A percentile compares a stretch with the other conserved stretches of the same genome.
Evolutionary conservation across 2,113 vertebrate species (phyloP).

Genomic region (Oplegnathus fasciatus): DNA sequence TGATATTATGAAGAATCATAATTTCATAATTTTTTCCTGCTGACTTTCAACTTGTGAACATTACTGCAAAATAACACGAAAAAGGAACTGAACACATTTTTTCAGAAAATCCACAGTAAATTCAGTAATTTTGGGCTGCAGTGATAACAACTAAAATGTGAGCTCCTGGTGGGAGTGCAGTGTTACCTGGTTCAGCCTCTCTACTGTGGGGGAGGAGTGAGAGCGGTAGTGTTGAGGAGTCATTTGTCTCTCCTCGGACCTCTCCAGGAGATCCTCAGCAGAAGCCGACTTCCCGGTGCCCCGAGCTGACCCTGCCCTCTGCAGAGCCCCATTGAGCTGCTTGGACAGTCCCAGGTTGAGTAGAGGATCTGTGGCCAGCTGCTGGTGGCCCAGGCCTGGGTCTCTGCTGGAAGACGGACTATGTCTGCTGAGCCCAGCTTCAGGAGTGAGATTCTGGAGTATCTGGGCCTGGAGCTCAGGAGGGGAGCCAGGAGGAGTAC

Average conservation of each 20-base stretch:
- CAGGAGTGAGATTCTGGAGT: conserved; percentile 1
- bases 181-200: conserved; percentile 87
- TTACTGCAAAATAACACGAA: background rate
- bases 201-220: conserved; percentile 87
- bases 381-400: background rate
- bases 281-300: conserved; percentile 89
- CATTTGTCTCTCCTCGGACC: conserved; percentile 66
- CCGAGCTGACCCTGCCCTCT: conserved; percentile 50
- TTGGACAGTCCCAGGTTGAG: conserved; percentile 19
- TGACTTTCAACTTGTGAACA: background rate
- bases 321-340: conserved; percentile 69
- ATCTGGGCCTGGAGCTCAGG: conserved; percentile 18
- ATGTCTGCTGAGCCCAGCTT: conserved; percentile 13
- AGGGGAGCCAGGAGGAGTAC: conserved; percentile 13
- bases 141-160: background rate
- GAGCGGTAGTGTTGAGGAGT: conserved; percentile 87
- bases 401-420: conserved; percentile 16
- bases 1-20: no score
- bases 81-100: background rate
- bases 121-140: background rate
- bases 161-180: background rate
- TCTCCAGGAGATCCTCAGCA: conserved; percentile 90
- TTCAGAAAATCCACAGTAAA: background rate
- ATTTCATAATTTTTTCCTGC: background rate
- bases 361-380: conserved; percentile 7